A percentile compares a stretch with the other conserved stretches of the same genome.
These are phyloP conservation scores for Rhorus exstirpatorius DNA, from an alignment of 2,888 invertebrate species.

Conservation along the genomic window DNA sequence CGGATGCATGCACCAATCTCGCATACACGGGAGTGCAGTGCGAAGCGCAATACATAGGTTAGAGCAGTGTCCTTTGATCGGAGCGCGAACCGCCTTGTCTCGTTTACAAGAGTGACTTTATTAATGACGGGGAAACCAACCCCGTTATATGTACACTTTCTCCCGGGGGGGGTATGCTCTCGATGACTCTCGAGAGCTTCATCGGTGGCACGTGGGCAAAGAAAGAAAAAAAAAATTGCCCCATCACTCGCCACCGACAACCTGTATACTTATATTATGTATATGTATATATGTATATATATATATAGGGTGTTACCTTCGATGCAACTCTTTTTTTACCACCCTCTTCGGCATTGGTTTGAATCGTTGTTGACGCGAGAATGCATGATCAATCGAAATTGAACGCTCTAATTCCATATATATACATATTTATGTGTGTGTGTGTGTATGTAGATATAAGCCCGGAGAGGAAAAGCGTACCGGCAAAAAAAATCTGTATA, in stretches of 20 bases:
- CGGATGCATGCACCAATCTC: conserved; percentile 3
- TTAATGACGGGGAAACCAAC: conserved; percentile 71
- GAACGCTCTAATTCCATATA: conserved; percentile 77
- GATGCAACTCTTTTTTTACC: conserved; percentile 31
- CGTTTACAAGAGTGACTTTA: conserved; percentile 74
- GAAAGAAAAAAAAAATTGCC: conserved; percentile 51
- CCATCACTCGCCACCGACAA: conserved; percentile 55
- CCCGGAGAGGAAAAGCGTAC: conserved; percentile 4
- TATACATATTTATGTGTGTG: conserved; percentile 28
- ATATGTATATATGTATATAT: conserved; percentile 16
- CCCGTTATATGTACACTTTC: conserved; percentile 15
- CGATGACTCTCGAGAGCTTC: conserved; percentile 76
- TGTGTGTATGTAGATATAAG: conserved; percentile 71
- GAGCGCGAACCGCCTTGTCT: conserved; percentile 66
- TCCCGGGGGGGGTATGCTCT: conserved; percentile 38
- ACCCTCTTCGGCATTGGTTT: conserved; percentile 29
- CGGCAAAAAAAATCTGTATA: conserved; percentile 5
- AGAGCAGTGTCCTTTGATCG: conserved; percentile 70
- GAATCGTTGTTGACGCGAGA: conserved; percentile 59
- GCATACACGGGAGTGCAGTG: conserved; percentile 7
- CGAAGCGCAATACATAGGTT: not conserved
- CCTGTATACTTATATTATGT: conserved; percentile 15
- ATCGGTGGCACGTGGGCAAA: conserved; percentile 65
- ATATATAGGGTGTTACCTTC: conserved; percentile 23
- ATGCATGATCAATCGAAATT: conserved; percentile 81